Percentiles rank a stretch among this genome's conserved stretches.
Evolutionary conservation across 2,888 invertebrate genomes (phyloP).

Genomic region (Silvanus unidentatus): DNA sequence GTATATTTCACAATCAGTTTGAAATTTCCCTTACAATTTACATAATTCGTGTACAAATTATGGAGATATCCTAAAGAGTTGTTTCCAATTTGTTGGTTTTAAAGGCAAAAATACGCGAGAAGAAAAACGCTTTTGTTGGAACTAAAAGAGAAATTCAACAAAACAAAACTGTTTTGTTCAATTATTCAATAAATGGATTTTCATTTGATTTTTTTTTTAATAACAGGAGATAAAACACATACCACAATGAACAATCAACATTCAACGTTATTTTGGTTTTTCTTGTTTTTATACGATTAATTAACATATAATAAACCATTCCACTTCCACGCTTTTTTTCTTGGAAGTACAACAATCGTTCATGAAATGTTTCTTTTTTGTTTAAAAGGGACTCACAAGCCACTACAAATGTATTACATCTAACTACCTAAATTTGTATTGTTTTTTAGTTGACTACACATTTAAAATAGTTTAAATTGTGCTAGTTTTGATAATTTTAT

Average conservation of each 20-base stretch:
- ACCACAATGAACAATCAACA: slow-evolving; percentile 41
- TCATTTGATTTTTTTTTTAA: neutral
- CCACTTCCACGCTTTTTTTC: no score
- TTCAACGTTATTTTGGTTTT: slow-evolving; percentile 25
- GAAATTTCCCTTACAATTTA: no score
- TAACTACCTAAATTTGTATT: slow-evolving; percentile 28
- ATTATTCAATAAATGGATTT: neutral
- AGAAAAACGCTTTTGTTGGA: neutral
- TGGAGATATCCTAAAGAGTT: slow-evolving; percentile 6
- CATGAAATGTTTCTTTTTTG: slow-evolving; percentile 13
- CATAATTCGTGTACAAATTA: slow-evolving; percentile 30
- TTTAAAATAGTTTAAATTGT: slow-evolving; percentile 39
- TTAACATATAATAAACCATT: slow-evolving; percentile 32
- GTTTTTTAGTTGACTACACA: slow-evolving; percentile 4
- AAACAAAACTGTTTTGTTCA: neutral
- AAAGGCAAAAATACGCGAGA: slow-evolving; percentile 20
- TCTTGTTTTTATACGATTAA: slow-evolving; percentile 32
- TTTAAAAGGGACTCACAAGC: slow-evolving; percentile 33
- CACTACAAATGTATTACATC: slow-evolving; percentile 38
- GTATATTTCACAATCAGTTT: no score
- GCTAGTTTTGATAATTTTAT: slow-evolving; percentile 22
- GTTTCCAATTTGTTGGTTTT: slow-evolving; percentile 8
- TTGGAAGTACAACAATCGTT: no score
- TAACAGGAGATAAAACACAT: slow-evolving; percentile 32
- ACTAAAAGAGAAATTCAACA: neutral